phyloP scores from a whole-genome alignment of 2,888 invertebrate genomes.

The Euplagia quadripunctaria region DNA sequence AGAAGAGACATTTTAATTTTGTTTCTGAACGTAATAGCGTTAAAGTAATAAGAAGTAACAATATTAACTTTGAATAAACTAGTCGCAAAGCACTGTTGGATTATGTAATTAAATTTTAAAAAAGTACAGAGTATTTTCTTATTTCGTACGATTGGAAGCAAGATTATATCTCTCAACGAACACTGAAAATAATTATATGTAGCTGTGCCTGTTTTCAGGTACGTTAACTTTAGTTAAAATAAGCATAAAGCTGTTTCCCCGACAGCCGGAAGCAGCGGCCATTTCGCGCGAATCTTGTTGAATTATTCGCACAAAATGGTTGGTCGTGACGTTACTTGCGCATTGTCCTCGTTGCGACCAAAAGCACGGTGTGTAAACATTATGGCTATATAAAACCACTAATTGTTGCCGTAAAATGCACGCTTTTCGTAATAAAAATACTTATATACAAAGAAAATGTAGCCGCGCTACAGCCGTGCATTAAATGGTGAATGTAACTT shows the following conservation, averaged over 20 bases:
- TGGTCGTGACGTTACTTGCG: constrained; percentile 66
- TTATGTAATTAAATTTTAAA: background rate
- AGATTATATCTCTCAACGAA: constrained; percentile 14
- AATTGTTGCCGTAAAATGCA: constrained; percentile 70
- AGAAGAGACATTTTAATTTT: constrained; percentile 26
- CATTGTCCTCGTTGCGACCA: constrained; percentile 58
- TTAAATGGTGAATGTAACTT: constrained; percentile 52
- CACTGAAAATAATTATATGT: constrained; percentile 32
- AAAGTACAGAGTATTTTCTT: background rate
- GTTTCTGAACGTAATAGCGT: background rate
- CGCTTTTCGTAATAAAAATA: constrained; percentile 57
- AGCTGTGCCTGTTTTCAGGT: constrained; percentile 51
- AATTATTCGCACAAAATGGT: constrained; percentile 81
- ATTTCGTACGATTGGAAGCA: background rate
- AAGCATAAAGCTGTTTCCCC: constrained; percentile 59
- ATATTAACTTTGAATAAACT: background rate
- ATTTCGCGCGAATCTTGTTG: constrained; percentile 80
- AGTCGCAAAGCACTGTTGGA: background rate
- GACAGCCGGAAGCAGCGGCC: constrained; percentile 68
- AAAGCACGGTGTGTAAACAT: constrained; percentile 61
- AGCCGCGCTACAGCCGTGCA: constrained; percentile 35
- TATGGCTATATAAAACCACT: constrained; percentile 72
- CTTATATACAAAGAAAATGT: constrained; percentile 43
- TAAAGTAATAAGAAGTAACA: constrained; percentile 1
- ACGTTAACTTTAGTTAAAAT: constrained; percentile 66